Evolutionary conservation across 23 tunicate genomes (phyloP), one percentile per base, ranked within the genome.

Genomic region (Ciona savignyi): DNA sequence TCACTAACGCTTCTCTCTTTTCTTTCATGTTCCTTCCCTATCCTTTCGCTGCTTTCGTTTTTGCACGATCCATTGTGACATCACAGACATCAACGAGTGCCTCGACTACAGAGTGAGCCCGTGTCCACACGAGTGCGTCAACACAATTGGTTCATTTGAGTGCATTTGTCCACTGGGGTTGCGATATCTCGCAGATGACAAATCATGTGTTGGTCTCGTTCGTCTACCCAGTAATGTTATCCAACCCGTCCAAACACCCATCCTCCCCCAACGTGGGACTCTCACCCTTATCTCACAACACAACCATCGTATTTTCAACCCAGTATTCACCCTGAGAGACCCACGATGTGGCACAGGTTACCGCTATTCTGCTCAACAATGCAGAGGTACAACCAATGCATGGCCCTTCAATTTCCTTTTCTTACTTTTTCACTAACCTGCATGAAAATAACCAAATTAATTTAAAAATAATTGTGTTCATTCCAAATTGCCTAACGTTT

Each of bases 111-210:
- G 51, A 27, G 33, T 23, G 29, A 74, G 87, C 66, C 92, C 92
- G 1, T 85, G 92, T 48, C 93, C 93, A 24, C 68, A 86, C 30
- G 66, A 72, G 22, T 86, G 93, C 62, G 64, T 86, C 68, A 86
- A 86, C 68, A 86, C 93, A n/a, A 60, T 68, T 32, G 93, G 93
- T 25, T 86, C 93, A 23, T 86, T 86, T 66, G 51, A 68, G 9
- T 86, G 93, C 79, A 69, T 80, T 70, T 86, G 93, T 34, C 93
- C 93, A 26, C 81, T 75, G 27, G 93, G 93, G 1, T 69, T 75
- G 27, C 70, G 29, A 2, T 78, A 78, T 35, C 32, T 79, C 33
- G 79, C 78, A 1, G 93, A 86, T 62, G 77, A 68, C 15, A 80
- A 80, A 30, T 84, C 89, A 25, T 82, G 87, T 62, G 87, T 69